Percentiles rank a stretch among this genome's conserved stretches.
These are phyloP conservation scores for Nycteola revayana DNA, from an alignment of 2,888 invertebrate genomes.

Conservation along the genomic window DNA sequence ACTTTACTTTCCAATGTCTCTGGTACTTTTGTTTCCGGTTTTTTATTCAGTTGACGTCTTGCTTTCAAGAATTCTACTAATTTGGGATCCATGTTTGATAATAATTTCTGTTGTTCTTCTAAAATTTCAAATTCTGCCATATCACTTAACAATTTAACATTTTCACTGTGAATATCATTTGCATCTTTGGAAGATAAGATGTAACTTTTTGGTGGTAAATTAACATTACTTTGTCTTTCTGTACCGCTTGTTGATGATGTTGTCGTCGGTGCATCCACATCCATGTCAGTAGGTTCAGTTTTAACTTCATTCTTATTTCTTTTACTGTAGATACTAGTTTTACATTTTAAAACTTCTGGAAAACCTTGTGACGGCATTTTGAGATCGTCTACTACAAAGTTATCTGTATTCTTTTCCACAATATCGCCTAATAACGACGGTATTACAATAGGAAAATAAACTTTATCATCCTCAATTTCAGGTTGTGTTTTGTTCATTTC, in stretches of 20 bases:
- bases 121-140: constrained; percentile 90
- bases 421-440: constrained; percentile 77
- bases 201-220: constrained; percentile 64
- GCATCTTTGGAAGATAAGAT: constrained; percentile 75
- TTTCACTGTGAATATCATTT: constrained; percentile 87
- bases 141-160: constrained; percentile 83
- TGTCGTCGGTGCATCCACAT: constrained; percentile 43
- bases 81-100: constrained; percentile 84
- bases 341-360: constrained; percentile 70
- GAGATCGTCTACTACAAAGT: constrained; percentile 33
- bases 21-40: constrained; percentile 7
- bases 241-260: constrained; percentile 8
- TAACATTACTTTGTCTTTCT: constrained; percentile 23
- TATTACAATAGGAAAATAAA: constrained; percentile 71
- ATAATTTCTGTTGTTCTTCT: constrained; percentile 86
- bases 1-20: constrained; percentile 7
- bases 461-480: constrained; percentile 59
- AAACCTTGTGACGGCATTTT: constrained; percentile 71
- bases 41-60: constrained; percentile 39
- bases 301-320: constrained; percentile 32
- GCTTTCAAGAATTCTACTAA: constrained; percentile 84
- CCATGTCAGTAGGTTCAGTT: constrained; percentile 38
- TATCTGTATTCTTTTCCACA: constrained; percentile 73
- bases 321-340: constrained; percentile 48
- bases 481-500: constrained; percentile 12